Base-by-base conservation (phyloP, 2,888 invertebrate genomes). In the Hemaris fuciformis region DNA sequence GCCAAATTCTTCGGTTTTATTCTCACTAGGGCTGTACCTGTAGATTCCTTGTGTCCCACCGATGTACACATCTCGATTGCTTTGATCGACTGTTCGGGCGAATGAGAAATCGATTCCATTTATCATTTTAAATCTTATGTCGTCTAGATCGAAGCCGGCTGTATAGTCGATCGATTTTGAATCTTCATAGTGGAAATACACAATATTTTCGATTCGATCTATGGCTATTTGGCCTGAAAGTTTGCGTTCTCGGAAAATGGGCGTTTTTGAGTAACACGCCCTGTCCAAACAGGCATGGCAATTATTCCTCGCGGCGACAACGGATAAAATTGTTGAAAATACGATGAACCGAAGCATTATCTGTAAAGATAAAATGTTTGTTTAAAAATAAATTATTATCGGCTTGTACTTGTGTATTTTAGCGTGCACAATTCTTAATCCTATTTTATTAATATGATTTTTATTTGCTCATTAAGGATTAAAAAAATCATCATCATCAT, bases 281-380 rank as follows among this genome's bases (percentile, higher is more conserved):
- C 75, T 77, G 62, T 87, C 79, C 41, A 89, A 71, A 62, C 89
- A 89, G 1, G 86, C 87, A 62, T 89, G 76, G 67, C 89, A 89
- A 63, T 57, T 42, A 20, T 27, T 15, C 57, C 22, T 61, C 0
- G 20, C 45, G 4, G 22, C 41, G 8, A 13, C 60, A 5, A 20
- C 41, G 23, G 6, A 18, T 25, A 41, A 25, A 7, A 60, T 6
- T 25, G 13, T 6, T n/a, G 25, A 60, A 41, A 60, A 25, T 6
- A 60, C 18, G 3, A 60, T n/a, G 23, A 53, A 6, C 41, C 38
- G 25, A 3, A 60, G 25, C n/a, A 60, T 60, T 53, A 41, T 20
- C 60, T 53, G 48, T 25, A 53, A 60, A 60, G 23, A 41, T 20
- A 8, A 6, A 7, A n/a, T 3, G 13, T 38, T 38, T 38, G 38